Base-by-base conservation (phyloP, 2,888 invertebrate species). In the Criorhina ranunculi region DNA sequence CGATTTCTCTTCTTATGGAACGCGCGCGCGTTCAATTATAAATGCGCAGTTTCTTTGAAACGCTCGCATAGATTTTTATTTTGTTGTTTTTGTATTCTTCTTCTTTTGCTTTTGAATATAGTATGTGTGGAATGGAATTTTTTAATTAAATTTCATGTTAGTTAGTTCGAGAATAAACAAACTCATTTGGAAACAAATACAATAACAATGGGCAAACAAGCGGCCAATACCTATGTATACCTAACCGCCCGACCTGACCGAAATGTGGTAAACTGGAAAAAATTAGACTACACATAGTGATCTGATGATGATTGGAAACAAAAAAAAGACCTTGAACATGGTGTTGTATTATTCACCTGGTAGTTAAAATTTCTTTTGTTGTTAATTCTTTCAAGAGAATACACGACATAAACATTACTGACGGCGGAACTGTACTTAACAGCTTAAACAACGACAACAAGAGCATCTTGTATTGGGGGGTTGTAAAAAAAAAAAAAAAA, bases 21-120 rank as follows among this genome's bases (percentile, higher is more conserved):
- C 69, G 53, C 75, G 83, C 69, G 69, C 64, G 75, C 73, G 46
- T 76, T 80, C 85, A 76, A 75, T 80, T 70, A 80, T 69, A 79
- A 85, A 70, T 85, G 80, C 85, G 85, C 80, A 85, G 75, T 85
- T 80, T 80, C 75, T 76, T 66, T 29, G n/a, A 60, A 73, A 35
- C 60, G 19, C 51, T 82, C 70, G 46, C 66, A 51, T 29, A 57
- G 57, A 53, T 69, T 49, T 51, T 44, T 64, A 55, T 53, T 69
- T 37, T 42, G 51, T 44, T 73, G 33, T 49, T 42, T 60, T 75
- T 9, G 9, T 24, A 24, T 24, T 24, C 24, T 53, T 62, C 6
- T 35, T 60, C 29, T 66, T 69, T 31, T 51, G 70, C 37, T 64
- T 46, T 12, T 51, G 24, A 62, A 29, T 40, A 35, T 70, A 62